Percentiles rank a stretch among this genome's conserved stretches.
Conservation (phyloP, 2,888 invertebrate genomes). For the Morpho deidamia region DNA sequence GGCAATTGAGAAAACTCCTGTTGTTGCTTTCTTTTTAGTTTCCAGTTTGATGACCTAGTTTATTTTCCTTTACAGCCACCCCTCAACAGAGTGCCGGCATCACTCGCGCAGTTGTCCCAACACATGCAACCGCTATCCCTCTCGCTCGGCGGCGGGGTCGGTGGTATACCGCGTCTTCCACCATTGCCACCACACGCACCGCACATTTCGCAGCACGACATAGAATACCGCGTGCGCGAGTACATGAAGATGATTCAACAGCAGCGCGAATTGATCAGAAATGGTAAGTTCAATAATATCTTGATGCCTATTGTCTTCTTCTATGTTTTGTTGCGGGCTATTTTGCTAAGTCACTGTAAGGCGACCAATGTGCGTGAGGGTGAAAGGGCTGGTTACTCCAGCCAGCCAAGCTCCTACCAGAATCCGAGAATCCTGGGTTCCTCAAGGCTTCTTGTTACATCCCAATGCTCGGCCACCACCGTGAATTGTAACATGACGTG, state of each 20-base stretch:
- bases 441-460: no score
- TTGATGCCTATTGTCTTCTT: background rate
- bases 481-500: no score
- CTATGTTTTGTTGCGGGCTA: no score
- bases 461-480: no score
- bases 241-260: constrained; percentile 85
- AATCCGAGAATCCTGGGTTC: no score
- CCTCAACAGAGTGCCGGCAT: constrained; percentile 78
- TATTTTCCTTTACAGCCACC: constrained; percentile 49
- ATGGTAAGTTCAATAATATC: constrained; percentile 42
- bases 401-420: no score
- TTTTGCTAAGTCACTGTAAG: no score
- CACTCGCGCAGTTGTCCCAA: constrained; percentile 67
- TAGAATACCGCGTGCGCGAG: constrained; percentile 88
- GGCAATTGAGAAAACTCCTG: no score
- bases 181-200: constrained; percentile 74
- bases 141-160: constrained; percentile 77
- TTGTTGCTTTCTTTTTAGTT: no score
- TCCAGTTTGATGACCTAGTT: background rate
- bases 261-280: constrained; percentile 60
- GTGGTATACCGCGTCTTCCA: constrained; percentile 78
- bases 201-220: constrained; percentile 82
- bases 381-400: no score
- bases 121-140: constrained; percentile 89
- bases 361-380: no score